These are phyloP conservation scores for Falco rusticolus DNA, from an alignment of 2,797 vertebrate species.

Conservation along the genomic window DNA sequence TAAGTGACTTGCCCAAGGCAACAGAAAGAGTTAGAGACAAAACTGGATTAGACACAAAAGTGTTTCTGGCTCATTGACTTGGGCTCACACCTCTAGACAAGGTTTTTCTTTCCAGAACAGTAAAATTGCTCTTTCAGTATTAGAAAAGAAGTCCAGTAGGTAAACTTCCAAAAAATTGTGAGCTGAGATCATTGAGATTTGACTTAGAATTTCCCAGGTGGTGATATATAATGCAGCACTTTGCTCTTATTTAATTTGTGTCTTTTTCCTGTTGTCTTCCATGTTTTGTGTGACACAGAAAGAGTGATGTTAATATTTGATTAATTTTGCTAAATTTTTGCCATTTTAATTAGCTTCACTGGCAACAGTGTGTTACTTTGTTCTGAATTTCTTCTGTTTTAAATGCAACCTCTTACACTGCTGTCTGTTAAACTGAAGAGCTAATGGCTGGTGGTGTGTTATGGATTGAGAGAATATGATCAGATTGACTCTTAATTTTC, in stretches of 20 bases:
- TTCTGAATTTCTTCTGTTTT: not conserved
- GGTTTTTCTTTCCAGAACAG: not conserved
- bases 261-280: not conserved
- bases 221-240: not conserved
- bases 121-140: not conserved
- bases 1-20: slow-evolving; percentile 14
- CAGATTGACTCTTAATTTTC: not conserved
- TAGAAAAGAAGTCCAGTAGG: not conserved
- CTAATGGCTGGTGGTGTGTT: not conserved
- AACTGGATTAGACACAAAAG: not conserved
- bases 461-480: not conserved
- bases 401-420: not conserved
- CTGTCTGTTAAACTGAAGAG: not conserved
- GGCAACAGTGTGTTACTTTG: not conserved
- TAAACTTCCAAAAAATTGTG: not conserved
- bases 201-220: not conserved
- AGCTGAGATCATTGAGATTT: not conserved
- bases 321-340: not conserved
- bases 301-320: not conserved
- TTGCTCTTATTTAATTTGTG: not conserved
- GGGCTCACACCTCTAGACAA: not conserved
- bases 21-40: slow-evolving; percentile 8
- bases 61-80: not conserved
- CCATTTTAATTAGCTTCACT: not conserved
- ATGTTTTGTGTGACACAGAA: not conserved